Percentiles rank a stretch among this genome's conserved stretches.
These are phyloP conservation scores for Oreochromis tanganicae DNA, from an alignment of 2,113 vertebrate genomes.

Conservation along the genomic window DNA sequence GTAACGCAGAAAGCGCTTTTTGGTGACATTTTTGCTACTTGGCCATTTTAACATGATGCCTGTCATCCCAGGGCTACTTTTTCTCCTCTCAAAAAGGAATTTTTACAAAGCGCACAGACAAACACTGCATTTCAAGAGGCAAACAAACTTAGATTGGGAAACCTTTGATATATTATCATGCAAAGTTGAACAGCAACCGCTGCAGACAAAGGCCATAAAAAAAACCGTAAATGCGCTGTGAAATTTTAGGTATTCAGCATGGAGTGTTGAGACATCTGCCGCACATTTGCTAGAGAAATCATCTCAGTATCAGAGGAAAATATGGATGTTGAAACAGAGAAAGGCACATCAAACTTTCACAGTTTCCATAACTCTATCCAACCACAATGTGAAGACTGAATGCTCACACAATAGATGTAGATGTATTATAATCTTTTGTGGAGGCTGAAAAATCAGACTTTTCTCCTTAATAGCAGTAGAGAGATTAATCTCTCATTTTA, in stretches of 20 bases:
- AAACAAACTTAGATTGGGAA: conserved; percentile 62
- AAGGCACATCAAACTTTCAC: neutral
- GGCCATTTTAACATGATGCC: conserved; percentile 60
- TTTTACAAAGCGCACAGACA: conserved; percentile 53
- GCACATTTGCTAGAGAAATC: conserved; percentile 31
- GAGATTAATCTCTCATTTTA: neutral
- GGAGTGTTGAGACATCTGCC: conserved; percentile 6
- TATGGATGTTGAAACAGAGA: neutral
- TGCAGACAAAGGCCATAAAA: conserved; percentile 10
- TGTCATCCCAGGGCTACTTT: conserved; percentile 52
- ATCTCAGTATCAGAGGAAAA: neutral
- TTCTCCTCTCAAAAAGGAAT: conserved; percentile 27
- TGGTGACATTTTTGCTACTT: conserved; percentile 64
- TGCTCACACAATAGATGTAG: neutral
- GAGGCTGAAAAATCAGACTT: neutral
- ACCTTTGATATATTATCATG: conserved; percentile 63
- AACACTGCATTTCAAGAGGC: conserved; percentile 52
- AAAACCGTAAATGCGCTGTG: conserved; percentile 5
- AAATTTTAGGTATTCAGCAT: conserved; percentile 21
- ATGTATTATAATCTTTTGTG: no score
- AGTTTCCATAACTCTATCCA: neutral
- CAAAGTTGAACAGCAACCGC: conserved; percentile 42
- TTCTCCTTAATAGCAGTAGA: neutral
- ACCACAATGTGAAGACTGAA: neutral
- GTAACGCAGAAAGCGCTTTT: conserved; percentile 54